phyloP scores from a whole-genome alignment of 2,113 vertebrate genomes.

The Catharus fuscescens region DNA sequence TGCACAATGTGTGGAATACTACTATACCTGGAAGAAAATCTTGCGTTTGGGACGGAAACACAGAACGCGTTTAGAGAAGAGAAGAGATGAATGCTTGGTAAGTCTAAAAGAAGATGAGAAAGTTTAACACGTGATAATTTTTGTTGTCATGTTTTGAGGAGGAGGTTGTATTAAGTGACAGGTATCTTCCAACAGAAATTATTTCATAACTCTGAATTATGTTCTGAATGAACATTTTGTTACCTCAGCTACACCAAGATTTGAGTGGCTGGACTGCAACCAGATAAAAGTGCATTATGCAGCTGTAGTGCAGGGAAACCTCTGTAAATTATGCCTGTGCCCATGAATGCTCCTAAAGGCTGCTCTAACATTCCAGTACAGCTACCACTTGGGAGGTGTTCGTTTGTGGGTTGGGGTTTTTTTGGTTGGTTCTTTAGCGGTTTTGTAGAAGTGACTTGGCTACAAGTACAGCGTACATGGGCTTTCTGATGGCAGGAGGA shows the following conservation, averaged over 20 bases:
- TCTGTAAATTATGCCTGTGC: background rate
- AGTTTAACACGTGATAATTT: background rate
- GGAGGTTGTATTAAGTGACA: background rate
- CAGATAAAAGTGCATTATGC: background rate
- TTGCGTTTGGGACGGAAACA: constrained; percentile 79
- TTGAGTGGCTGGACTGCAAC: background rate
- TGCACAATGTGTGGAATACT: constrained; percentile 92
- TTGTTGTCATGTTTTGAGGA: background rate
- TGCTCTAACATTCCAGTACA: background rate
- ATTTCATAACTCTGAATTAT: background rate
- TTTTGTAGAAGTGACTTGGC: background rate
- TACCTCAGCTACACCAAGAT: background rate
- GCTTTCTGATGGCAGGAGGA: background rate
- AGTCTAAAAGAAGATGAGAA: constrained; percentile 9
- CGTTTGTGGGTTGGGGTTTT: background rate
- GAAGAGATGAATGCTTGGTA: constrained; percentile 77
- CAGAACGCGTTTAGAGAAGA: constrained; percentile 74
- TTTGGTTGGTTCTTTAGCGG: background rate
- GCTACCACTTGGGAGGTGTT: background rate
- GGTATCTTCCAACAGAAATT: background rate
- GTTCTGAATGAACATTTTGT: background rate
- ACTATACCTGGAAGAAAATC: constrained; percentile 93
- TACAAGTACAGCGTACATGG: rapidly evolving
- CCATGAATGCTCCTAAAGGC: background rate
- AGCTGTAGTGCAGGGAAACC: background rate